Evolutionary conservation across 1,140 invertebrate species (phyloP).

Genomic region (Diabrotica virgifera): DNA sequence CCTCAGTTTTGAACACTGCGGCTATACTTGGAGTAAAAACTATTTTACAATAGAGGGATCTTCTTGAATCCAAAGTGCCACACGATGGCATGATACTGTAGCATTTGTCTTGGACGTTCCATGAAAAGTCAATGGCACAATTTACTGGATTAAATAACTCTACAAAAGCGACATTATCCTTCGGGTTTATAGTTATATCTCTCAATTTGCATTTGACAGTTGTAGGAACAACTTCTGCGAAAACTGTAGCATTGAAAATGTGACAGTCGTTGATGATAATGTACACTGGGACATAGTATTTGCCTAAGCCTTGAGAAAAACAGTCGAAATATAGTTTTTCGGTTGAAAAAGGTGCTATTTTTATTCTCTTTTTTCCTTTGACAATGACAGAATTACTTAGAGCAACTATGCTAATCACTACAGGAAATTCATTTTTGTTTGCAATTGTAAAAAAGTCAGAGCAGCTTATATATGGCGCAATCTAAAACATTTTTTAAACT

Average conservation of each 20-base stretch:
- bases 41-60: conserved; percentile 23
- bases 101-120: conserved; percentile 23
- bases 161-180: conserved; percentile 20
- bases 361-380: conserved; percentile 16
- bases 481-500: conserved; percentile 18
- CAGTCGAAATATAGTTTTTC: conserved; percentile 25
- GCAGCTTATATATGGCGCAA: conserved; percentile 24
- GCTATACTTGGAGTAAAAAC: conserved; percentile 24
- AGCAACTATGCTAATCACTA: conserved; percentile 26
- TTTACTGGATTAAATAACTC: conserved; percentile 33
- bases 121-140: conserved; percentile 25
- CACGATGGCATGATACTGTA: conserved; percentile 22
- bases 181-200: conserved; percentile 19
- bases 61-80: conserved; percentile 25
- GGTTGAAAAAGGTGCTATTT: conserved; percentile 11
- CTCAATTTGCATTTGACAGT: conserved; percentile 20
- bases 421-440: conserved; percentile 28
- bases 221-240: conserved; percentile 29
- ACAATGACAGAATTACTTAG: conserved; percentile 23
- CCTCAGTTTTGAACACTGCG: conserved; percentile 22
- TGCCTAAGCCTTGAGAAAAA: conserved; percentile 20
- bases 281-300: conserved; percentile 25
- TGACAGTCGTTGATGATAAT: conserved; percentile 32
- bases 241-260: conserved; percentile 27
- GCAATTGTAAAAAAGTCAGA: conserved; percentile 23